These are phyloP conservation scores for Ricordea florida DNA, from an alignment of 92 coral and sea anemone genomes.

Conservation along the genomic window DNA sequence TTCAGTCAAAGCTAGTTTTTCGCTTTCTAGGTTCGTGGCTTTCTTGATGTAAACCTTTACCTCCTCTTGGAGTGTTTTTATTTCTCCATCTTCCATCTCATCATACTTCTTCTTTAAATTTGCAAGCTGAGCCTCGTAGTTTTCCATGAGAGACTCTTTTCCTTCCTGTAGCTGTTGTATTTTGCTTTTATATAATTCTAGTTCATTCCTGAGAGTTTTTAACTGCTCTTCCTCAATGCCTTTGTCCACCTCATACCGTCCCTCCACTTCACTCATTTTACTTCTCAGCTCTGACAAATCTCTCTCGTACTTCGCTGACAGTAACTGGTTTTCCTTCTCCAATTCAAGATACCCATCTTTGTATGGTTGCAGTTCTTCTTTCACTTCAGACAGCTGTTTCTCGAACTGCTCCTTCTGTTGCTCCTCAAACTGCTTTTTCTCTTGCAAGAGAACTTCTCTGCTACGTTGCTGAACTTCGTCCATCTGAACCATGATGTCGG, in stretches of 20 bases:
- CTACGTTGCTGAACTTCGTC: slow-evolving; percentile 91
- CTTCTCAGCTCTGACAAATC: slow-evolving; percentile 66
- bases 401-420: slow-evolving; percentile 83
- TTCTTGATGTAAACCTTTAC: slow-evolving; percentile 74
- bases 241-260: slow-evolving; percentile 73
- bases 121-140: slow-evolving; percentile 83
- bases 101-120: slow-evolving; percentile 69
- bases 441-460: slow-evolving; percentile 78
- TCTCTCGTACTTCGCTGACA: slow-evolving; percentile 71
- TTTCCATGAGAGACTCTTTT: slow-evolving; percentile 69
- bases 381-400: slow-evolving; percentile 80
- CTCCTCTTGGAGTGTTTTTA: slow-evolving; percentile 81
- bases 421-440: slow-evolving; percentile 75
- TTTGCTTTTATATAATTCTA: slow-evolving; percentile 73
- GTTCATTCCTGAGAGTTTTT: slow-evolving; percentile 67
- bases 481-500: slow-evolving; percentile 89
- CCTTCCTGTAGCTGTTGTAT: slow-evolving; percentile 77
- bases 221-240: slow-evolving; percentile 67
- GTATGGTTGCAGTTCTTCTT: slow-evolving; percentile 81
- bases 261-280: slow-evolving; percentile 78
- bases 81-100: slow-evolving; percentile 77
- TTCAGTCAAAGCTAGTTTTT: slow-evolving; percentile 54
- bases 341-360: slow-evolving; percentile 65
- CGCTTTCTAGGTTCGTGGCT: slow-evolving; percentile 68
- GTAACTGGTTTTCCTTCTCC: slow-evolving; percentile 78